Percentiles rank a stretch among this genome's conserved stretches.
phyloP scores from a whole-genome alignment of 1,140 invertebrate genomes.

The Diorhabda sublineata region DNA sequence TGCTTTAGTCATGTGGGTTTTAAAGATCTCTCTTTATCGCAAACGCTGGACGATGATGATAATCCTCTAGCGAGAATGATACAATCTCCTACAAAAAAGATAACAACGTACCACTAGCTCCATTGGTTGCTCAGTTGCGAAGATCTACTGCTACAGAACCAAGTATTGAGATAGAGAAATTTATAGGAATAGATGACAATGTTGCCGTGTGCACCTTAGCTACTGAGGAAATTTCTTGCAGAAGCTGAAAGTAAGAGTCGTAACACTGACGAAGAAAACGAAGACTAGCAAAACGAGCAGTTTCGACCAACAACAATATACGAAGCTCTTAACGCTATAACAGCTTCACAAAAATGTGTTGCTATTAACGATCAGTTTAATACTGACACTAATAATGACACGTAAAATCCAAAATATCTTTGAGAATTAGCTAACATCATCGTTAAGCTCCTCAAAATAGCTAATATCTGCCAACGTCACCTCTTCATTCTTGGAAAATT shows the following conservation, averaged over 20 bases:
- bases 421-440: neutral
- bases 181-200: too few relatives aligned
- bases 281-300: neutral
- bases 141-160: neutral
- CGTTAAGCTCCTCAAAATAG: too few relatives aligned
- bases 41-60: neutral
- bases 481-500: too few relatives aligned
- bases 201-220: too few relatives aligned
- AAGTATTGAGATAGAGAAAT: neutral
- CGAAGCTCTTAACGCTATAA: neutral
- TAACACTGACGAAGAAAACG: too few relatives aligned
- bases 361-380: neutral
- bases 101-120: constrained; percentile 2
- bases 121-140: neutral
- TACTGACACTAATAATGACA: neutral
- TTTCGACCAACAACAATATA: neutral
- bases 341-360: neutral
- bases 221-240: neutral
- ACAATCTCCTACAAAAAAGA: neutral
- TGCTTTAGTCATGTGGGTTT: neutral
- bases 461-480: too few relatives aligned
- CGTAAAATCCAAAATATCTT: constrained; percentile 4
- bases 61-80: neutral
- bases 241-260: neutral
- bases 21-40: neutral